These are phyloP conservation scores for Drosophila ambigua DNA, from an alignment of 1,140 invertebrate species.

Conservation along the genomic window DNA sequence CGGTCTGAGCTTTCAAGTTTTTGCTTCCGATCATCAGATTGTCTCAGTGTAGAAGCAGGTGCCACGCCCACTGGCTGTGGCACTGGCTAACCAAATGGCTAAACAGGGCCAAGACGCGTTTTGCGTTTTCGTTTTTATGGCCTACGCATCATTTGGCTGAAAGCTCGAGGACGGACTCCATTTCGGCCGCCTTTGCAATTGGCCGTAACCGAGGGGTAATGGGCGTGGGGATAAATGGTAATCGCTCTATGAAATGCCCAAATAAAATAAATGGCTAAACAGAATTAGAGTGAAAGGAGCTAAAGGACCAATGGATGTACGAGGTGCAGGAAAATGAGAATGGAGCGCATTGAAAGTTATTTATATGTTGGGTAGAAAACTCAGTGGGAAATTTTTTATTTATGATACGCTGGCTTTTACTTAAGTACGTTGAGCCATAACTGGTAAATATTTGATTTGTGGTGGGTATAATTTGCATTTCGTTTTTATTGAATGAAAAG, in stretches of 20 bases:
- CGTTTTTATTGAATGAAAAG: constrained; percentile 22
- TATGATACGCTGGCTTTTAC: constrained; percentile 34
- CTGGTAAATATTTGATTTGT: constrained; percentile 43
- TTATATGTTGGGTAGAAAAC: constrained; percentile 9
- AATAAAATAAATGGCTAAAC: constrained; percentile 82
- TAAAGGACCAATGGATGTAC: constrained; percentile 7
- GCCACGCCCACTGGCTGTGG: constrained; percentile 38
- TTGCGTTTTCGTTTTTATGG: constrained; percentile 65
- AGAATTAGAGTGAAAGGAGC: constrained; percentile 74
- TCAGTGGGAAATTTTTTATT: constrained; percentile 15
- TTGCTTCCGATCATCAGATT: constrained; percentile 6
- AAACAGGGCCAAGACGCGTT: constrained; percentile 48
- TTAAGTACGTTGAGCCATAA: constrained; percentile 22
- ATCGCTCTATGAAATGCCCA: constrained; percentile 72
- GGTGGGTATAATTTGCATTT: constrained; percentile 8
- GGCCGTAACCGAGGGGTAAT: constrained; percentile 1
- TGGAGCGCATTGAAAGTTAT: constrained; percentile 22
- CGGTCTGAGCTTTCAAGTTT: neutral
- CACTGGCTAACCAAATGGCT: constrained; percentile 46
- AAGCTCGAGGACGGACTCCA: constrained; percentile 29
- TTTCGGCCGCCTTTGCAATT: constrained; percentile 1
- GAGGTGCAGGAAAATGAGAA: neutral
- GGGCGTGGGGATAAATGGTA: constrained; percentile 21
- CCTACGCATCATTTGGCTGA: constrained; percentile 77
- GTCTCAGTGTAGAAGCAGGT: constrained; percentile 8